phyloP scores from a whole-genome alignment of 2,113 vertebrate species.

The Mesoclemmys tuberculata region DNA sequence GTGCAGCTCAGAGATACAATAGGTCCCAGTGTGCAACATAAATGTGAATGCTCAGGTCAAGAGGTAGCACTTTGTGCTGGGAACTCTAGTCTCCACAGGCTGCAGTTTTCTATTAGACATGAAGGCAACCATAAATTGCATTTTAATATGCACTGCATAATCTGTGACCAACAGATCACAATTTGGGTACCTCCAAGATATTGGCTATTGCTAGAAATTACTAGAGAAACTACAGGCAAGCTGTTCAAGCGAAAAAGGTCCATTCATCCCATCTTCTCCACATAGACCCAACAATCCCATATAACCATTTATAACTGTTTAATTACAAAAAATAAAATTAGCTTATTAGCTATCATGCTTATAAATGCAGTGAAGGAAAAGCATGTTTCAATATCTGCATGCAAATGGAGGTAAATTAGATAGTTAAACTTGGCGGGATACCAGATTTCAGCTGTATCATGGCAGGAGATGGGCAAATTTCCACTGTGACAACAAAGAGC shows the following conservation, averaged over 20 bases:
- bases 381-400: background rate
- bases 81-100: background rate
- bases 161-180: background rate
- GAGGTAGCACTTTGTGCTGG: background rate
- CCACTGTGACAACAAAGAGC: background rate
- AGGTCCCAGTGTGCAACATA: background rate
- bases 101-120: background rate
- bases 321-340: background rate
- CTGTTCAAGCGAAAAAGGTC: background rate
- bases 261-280: background rate
- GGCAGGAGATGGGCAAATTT: background rate
- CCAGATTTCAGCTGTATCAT: background rate
- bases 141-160: background rate
- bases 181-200: accelerated
- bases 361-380: background rate
- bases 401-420: background rate
- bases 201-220: background rate
- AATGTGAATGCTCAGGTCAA: background rate
- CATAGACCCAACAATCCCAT: background rate
- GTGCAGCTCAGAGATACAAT: accelerated
- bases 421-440: background rate
- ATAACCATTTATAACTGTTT: background rate
- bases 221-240: background rate
- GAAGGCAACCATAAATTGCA: background rate
- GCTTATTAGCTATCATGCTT: background rate